Percentiles rank a stretch among this genome's conserved stretches.
phyloP scores from a whole-genome alignment of 2,888 invertebrate genomes.

The Anorthoa munda region DNA sequence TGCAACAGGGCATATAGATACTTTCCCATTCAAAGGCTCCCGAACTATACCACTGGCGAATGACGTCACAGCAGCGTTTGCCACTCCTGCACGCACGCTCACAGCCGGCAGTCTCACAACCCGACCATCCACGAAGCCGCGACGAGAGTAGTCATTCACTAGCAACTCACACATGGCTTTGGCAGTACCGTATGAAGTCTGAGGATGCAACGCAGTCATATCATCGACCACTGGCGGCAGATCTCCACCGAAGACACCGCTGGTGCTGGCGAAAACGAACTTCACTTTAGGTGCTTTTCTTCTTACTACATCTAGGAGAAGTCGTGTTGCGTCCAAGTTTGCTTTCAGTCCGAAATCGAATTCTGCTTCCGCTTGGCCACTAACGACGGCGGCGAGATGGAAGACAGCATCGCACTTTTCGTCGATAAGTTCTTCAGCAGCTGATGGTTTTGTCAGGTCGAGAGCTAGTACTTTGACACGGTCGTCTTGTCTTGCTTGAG shows the following conservation, averaged over 20 bases:
- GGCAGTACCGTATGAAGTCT: slow-evolving; percentile 83
- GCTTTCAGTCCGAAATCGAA: slow-evolving; percentile 83
- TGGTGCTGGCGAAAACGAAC: slow-evolving; percentile 82
- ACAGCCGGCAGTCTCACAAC: slow-evolving; percentile 84
- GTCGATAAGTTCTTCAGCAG: slow-evolving; percentile 72
- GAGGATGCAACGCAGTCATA: slow-evolving; percentile 78
- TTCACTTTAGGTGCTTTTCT: slow-evolving; percentile 69
- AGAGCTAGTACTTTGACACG: slow-evolving; percentile 71
- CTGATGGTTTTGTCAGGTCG: slow-evolving; percentile 64
- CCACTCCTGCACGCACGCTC: slow-evolving; percentile 81
- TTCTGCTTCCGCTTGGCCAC: slow-evolving; percentile 84
- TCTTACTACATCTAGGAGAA: slow-evolving; percentile 80
- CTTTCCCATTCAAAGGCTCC: slow-evolving; percentile 79
- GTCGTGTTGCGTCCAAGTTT: slow-evolving; percentile 83
- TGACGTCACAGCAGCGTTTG: slow-evolving; percentile 86
- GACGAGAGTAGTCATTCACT: slow-evolving; percentile 83
- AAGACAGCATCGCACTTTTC: slow-evolving; percentile 76
- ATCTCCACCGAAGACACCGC: slow-evolving; percentile 82
- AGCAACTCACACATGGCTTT: slow-evolving; percentile 85
- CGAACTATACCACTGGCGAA: slow-evolving; percentile 85
- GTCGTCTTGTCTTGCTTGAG: slow-evolving; percentile 63
- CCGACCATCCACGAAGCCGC: slow-evolving; percentile 81
- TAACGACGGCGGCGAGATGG: slow-evolving; percentile 86
- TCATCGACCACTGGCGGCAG: slow-evolving; percentile 77
- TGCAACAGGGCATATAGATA: slow-evolving; percentile 77